phyloP scores from a whole-genome alignment of 2,888 invertebrate species.

The Hydrotaea cyrtoneurina region DNA sequence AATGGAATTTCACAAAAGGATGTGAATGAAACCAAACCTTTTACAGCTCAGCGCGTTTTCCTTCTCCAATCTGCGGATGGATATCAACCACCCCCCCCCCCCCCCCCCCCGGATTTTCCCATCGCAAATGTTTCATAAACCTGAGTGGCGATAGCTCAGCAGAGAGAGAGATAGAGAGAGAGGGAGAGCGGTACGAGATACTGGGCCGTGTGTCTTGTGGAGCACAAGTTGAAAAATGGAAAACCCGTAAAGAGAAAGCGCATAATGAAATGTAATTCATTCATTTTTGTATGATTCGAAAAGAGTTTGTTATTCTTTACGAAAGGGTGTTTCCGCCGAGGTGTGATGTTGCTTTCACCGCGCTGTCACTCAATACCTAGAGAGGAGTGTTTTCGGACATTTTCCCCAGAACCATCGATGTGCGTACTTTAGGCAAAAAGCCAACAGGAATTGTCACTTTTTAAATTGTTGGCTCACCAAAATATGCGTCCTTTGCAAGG shows the following conservation, averaged over 20 bases:
- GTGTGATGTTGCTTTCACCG: not conserved
- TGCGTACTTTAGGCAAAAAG: too few species aligned
- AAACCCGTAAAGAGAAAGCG: constrained; percentile 15
- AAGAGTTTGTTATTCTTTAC: not conserved
- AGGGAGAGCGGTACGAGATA: not conserved
- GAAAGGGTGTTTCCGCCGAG: not conserved
- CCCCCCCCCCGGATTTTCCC: not conserved
- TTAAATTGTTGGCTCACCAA: not conserved
- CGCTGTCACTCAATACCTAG: too few species aligned
- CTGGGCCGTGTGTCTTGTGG: not conserved
- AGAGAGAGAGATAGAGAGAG: too few species aligned
- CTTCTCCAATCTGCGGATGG: constrained; percentile 11
- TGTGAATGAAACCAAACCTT: constrained; percentile 29
- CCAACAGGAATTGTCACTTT: not conserved
- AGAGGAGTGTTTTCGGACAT: not conserved
- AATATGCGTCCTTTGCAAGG: not conserved
- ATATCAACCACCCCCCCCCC: not conserved
- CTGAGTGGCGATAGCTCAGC: not conserved
- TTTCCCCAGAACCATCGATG: not conserved
- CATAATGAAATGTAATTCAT: constrained; percentile 41
- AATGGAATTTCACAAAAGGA: constrained; percentile 15
- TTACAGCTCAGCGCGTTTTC: constrained; percentile 1
- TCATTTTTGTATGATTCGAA: constrained; percentile 4
- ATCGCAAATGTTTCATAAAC: not conserved
- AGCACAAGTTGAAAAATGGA: constrained; percentile 5